Conservation (phyloP, 2,113 vertebrate genomes). For the Sinosuthora webbiana region DNA sequence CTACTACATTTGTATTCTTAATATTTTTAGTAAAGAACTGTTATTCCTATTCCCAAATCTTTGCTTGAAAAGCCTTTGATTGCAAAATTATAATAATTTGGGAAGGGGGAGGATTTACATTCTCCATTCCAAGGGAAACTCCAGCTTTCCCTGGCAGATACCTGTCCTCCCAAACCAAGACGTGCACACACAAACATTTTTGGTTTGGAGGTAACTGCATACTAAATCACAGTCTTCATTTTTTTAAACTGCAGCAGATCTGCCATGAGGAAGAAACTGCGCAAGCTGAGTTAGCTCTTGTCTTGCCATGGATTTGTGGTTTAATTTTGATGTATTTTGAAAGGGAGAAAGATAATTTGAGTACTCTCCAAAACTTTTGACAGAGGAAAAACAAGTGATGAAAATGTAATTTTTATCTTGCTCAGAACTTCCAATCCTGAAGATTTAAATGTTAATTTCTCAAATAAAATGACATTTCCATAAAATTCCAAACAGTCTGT, state of each 20-base stretch:
- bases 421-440: not conserved
- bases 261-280: not conserved
- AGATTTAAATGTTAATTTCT: not conserved
- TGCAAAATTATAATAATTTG: no score
- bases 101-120: no score
- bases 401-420: not conserved
- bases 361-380: not conserved
- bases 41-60: no score
- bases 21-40: no score
- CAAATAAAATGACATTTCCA: not conserved
- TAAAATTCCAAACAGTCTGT: not conserved
- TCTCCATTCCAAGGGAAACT: no score
- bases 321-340: not conserved
- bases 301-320: not conserved
- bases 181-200: not conserved
- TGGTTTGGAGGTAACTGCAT: not conserved
- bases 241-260: not conserved
- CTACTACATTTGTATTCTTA: no score
- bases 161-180: no score
- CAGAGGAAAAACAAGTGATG: not conserved
- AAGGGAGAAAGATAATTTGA: not conserved
- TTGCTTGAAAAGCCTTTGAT: no score
- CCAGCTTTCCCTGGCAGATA: no score
- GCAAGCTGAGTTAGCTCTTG: not conserved
- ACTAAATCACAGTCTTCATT: not conserved